Evolutionary conservation across 64 coral and sea anemone species (phyloP).

Genomic region (Trachythela sp.): DNA sequence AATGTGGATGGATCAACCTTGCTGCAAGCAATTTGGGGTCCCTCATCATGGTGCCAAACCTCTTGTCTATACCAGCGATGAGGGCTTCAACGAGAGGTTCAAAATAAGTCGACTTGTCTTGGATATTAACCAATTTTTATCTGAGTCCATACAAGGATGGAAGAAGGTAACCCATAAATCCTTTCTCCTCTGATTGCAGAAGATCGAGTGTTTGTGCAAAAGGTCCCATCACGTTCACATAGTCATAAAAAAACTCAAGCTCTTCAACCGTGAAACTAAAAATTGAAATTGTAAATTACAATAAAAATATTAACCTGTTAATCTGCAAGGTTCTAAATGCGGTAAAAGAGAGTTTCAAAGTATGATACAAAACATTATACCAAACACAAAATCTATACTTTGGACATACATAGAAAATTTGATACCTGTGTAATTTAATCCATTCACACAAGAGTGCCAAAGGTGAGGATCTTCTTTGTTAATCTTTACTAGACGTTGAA

Average conservation of each 20-base stretch:
- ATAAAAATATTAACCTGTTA: neutral
- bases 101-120: neutral
- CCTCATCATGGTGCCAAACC: neutral
- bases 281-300: neutral
- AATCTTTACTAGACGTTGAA: neutral
- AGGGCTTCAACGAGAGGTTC: neutral
- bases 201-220: neutral
- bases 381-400: neutral
- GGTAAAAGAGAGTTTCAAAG: too few species aligned
- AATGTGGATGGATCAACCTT: neutral
- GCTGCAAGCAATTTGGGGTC: neutral
- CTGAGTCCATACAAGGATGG: neutral
- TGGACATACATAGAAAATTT: neutral
- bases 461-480: neutral
- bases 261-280: neutral
- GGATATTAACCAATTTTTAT: neutral
- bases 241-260: neutral
- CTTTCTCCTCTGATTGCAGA: neutral
- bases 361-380: neutral
- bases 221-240: neutral
- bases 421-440: neutral
- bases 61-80: neutral
- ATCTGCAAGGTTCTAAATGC: neutral
- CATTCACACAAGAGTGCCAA: neutral
- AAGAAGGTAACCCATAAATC: neutral